phyloP scores from a whole-genome alignment of 37 sponge, comb jelly and placozoan species.

The Spongilla lacustris region DNA sequence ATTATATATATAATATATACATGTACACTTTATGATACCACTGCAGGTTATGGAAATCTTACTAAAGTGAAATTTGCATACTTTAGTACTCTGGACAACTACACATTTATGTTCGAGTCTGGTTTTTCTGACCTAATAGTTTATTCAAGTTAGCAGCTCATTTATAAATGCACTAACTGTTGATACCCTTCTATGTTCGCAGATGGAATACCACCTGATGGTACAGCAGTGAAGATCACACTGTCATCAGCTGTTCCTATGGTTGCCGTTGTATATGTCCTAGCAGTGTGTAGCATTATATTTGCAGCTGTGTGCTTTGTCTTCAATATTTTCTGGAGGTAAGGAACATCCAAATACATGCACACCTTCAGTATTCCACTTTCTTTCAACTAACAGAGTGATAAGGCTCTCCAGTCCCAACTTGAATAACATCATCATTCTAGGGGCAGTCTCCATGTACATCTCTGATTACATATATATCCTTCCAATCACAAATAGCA shows the following conservation, averaged over 20 bases:
- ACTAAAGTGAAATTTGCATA: background rate
- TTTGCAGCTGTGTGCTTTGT: conserved; percentile 11
- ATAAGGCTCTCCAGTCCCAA: conserved; percentile 8
- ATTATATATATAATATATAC: too few relatives aligned
- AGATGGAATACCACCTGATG: conserved; percentile 57
- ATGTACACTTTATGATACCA: background rate
- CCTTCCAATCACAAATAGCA: background rate
- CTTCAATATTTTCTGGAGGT: conserved; percentile 32
- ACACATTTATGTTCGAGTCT: background rate
- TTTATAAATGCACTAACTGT: background rate
- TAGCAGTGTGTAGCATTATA: conserved; percentile 10
- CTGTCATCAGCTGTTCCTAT: background rate
- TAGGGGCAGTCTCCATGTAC: conserved; percentile 12
- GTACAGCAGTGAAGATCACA: conserved; percentile 10
- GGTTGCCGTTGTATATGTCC: background rate
- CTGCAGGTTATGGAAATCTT: background rate
- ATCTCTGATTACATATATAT: background rate
- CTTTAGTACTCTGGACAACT: background rate
- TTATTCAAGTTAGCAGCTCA: background rate
- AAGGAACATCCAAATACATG: background rate
- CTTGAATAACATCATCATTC: conserved; percentile 6
- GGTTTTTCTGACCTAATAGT: background rate
- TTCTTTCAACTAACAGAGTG: background rate
- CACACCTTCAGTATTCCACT: background rate
- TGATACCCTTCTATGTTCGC: background rate